Evolutionary conservation across 2,113 vertebrate genomes (phyloP).

Genomic region (Pedetes capensis): DNA sequence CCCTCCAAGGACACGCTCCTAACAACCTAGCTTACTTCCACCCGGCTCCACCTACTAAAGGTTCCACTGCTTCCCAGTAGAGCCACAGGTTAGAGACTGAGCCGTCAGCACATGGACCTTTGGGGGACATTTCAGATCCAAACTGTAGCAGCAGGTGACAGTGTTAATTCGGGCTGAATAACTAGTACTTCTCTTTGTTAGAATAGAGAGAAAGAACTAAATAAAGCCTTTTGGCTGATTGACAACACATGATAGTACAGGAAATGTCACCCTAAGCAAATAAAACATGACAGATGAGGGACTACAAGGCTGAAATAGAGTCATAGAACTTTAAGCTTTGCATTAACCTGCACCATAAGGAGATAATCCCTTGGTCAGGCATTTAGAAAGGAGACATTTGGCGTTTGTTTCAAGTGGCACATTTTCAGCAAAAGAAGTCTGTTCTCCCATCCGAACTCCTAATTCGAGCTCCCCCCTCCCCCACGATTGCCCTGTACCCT

Average conservation of each 20-base stretch:
- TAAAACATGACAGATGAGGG: constrained; percentile 36
- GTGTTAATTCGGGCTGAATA: constrained; percentile 3
- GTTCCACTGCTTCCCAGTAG: too few species aligned
- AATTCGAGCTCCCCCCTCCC: neutral
- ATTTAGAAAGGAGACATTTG: constrained; percentile 49
- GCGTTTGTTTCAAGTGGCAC: constrained; percentile 5
- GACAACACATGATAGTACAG: neutral
- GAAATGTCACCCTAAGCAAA: neutral
- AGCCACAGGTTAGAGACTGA: too few species aligned
- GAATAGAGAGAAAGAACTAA: constrained; percentile 9
- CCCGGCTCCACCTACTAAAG: too few species aligned
- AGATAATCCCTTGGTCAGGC: constrained; percentile 1
- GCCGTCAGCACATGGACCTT: neutral
- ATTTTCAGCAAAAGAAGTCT: constrained; percentile 23
- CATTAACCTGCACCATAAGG: neutral
- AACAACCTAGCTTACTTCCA: neutral
- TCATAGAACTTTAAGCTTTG: constrained; percentile 9
- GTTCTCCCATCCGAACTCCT: neutral
- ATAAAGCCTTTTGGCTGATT: neutral
- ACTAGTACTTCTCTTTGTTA: neutral
- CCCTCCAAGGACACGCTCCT: neutral
- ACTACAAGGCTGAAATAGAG: constrained; percentile 26
- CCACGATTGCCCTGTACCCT: neutral
- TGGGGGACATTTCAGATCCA: neutral
- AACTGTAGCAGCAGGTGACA: neutral